Conservation (phyloP, 2,113 vertebrate genomes). For the Corythaeola cristata region DNA sequence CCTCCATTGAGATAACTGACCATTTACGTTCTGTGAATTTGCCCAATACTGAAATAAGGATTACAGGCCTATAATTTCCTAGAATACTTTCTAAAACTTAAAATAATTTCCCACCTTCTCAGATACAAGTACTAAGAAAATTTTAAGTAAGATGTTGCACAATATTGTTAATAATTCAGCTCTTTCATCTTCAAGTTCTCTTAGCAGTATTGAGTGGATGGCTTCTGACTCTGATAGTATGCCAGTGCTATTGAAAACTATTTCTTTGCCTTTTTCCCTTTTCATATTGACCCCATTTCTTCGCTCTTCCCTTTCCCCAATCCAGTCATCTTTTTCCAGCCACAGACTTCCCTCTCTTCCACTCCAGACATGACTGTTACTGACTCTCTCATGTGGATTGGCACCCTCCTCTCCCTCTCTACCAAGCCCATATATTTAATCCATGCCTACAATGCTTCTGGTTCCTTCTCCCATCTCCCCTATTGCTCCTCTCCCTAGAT, state of each 20-base stretch:
- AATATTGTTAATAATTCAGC: neutral
- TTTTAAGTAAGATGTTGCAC: neutral
- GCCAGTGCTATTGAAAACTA: neutral
- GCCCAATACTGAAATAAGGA: neutral
- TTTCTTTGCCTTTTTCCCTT: neutral
- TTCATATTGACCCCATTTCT: neutral
- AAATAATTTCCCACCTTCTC: neutral
- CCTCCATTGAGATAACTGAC: neutral
- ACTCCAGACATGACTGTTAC: neutral
- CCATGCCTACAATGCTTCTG: neutral
- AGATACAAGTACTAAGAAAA: neutral
- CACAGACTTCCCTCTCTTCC: neutral
- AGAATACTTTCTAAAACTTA: neutral
- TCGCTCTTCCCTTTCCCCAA: neutral
- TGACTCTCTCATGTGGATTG: neutral
- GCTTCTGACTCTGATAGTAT: neutral
- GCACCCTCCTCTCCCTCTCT: neutral
- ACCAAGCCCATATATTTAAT: neutral
- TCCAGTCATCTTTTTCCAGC: neutral
- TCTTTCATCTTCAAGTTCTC: neutral
- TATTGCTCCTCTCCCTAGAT: neutral
- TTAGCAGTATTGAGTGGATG: neutral
- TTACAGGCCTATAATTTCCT: neutral
- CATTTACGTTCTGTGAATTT: neutral
- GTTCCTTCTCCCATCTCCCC: neutral